Evolutionary conservation across 1,140 invertebrate genomes (phyloP).

Genomic region (Aphaenogaster rudis): DNA sequence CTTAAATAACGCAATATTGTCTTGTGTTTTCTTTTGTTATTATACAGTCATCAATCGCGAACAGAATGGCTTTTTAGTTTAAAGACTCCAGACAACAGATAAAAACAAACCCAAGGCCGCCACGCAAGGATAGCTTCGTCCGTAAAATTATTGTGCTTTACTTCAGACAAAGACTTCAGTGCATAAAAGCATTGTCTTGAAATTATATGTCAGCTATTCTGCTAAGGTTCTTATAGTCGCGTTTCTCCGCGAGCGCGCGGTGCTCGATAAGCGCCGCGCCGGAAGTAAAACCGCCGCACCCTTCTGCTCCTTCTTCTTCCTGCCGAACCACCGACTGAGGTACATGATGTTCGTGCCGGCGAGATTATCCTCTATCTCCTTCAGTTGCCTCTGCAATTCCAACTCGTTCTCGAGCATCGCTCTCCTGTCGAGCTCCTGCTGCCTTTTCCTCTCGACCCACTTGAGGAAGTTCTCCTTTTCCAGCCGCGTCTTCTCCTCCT

Average conservation of each 20-base stretch:
- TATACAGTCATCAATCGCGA: no score
- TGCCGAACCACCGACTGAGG: conserved; percentile 80
- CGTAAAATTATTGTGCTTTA: no score
- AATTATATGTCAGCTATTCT: no score
- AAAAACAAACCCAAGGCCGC: no score
- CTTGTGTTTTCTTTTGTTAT: no score
- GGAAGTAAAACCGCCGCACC: conserved; percentile 65
- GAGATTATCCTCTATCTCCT: conserved; percentile 76
- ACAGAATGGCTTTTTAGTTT: no score
- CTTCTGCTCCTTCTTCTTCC: conserved; percentile 79
- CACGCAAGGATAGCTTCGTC: no score
- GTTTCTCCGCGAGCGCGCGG: not conserved
- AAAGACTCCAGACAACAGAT: no score
- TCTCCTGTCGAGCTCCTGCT: conserved; percentile 72
- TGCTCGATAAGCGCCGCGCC: not conserved
- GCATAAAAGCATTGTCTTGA: no score
- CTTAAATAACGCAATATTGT: no score
- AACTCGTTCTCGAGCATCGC: conserved; percentile 74
- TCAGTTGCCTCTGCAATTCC: conserved; percentile 74
- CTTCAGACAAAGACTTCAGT: no score
- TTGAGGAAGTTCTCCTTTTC: conserved; percentile 79
- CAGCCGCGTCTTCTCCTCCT: conserved; percentile 71
- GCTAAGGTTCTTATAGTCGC: not conserved
- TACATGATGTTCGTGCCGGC: conserved; percentile 73
- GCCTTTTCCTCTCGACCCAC: conserved; percentile 79